Evolutionary conservation across 2,888 invertebrate species (phyloP).

Genomic region (Sinelater perroti): DNA sequence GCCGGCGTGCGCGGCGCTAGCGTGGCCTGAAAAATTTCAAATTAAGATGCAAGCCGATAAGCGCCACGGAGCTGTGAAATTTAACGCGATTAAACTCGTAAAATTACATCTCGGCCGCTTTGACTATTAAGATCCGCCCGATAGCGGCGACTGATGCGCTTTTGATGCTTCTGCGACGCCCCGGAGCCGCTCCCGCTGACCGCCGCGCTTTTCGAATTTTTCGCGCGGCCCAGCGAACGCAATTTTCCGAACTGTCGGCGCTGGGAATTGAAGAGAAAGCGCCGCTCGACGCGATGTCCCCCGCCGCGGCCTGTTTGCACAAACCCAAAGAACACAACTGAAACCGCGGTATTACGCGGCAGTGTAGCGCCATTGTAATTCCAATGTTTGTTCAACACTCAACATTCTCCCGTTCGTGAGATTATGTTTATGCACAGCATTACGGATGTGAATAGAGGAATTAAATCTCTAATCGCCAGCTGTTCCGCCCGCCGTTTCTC

Average conservation of each 20-base stretch:
- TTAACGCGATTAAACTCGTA: constrained; percentile 27
- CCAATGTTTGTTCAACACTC: constrained; percentile 50
- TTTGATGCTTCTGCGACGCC: no score
- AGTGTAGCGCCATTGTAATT: constrained; percentile 45
- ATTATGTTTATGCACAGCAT: constrained; percentile 51
- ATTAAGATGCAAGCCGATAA: constrained; percentile 16
- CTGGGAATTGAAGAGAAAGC: background rate
- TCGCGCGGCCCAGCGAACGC: no score
- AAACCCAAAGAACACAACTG: constrained; percentile 27
- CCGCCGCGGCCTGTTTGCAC: constrained; percentile 28
- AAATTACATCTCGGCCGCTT: constrained; percentile 28
- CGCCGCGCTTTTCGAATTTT: no score
- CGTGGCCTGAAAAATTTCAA: constrained; percentile 14
- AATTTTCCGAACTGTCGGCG: background rate
- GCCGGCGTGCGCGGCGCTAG: constrained; percentile 5
- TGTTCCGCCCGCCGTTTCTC: constrained; percentile 36
- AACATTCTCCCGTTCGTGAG: constrained; percentile 49
- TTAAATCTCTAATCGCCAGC: constrained; percentile 52
- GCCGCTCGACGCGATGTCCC: no score
- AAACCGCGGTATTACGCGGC: constrained; percentile 34
- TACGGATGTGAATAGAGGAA: constrained; percentile 52
- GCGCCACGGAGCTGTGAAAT: constrained; percentile 26
- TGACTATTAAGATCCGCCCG: constrained; percentile 25
- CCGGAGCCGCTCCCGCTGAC: no score
- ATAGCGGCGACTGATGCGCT: no score